These are phyloP conservation scores for Lagodon rhomboides DNA, from an alignment of 2,797 vertebrate species.

Conservation along the genomic window DNA sequence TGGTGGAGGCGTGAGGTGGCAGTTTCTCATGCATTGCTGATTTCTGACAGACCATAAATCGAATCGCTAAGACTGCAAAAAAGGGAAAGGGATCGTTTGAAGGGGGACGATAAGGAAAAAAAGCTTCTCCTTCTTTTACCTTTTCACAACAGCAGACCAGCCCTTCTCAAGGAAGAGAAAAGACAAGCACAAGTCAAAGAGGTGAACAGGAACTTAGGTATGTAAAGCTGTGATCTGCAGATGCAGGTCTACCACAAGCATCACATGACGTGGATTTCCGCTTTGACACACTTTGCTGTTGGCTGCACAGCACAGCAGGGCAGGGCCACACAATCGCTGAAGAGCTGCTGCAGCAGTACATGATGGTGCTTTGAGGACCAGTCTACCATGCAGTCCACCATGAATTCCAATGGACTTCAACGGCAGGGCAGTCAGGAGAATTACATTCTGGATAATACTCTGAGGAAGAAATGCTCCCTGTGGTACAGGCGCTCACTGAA, in stretches of 20 bases:
- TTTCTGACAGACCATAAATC: constrained; percentile 77
- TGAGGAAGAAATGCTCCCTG: constrained; percentile 75
- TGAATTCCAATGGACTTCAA: constrained; percentile 84
- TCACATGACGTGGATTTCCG: constrained; percentile 90
- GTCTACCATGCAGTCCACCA: constrained; percentile 73
- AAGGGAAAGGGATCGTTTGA: constrained; percentile 64
- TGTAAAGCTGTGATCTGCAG: constrained; percentile 67
- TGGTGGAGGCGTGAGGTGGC: constrained; percentile 48
- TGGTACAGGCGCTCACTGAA: constrained; percentile 79
- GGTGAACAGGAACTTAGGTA: constrained; percentile 56
- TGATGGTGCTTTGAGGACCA: constrained; percentile 69
- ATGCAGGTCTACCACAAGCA: constrained; percentile 81
- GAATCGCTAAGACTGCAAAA: constrained; percentile 65
- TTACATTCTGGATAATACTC: constrained; percentile 69
- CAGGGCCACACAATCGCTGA: constrained; percentile 57
- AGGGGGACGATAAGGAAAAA: constrained; percentile 47
- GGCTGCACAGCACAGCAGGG: constrained; percentile 52
- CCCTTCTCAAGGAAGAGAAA: constrained; percentile 58
- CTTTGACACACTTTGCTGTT: constrained; percentile 66
- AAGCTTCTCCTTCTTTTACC: constrained; percentile 68
- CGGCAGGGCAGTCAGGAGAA: constrained; percentile 77
- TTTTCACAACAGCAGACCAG: constrained; percentile 50
- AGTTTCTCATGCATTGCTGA: constrained; percentile 72
- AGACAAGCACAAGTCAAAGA: constrained; percentile 45
- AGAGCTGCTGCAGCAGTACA: constrained; percentile 54